Evolutionary conservation across 2,888 invertebrate genomes (phyloP).

Genomic region (Zele albiditarsus): DNA sequence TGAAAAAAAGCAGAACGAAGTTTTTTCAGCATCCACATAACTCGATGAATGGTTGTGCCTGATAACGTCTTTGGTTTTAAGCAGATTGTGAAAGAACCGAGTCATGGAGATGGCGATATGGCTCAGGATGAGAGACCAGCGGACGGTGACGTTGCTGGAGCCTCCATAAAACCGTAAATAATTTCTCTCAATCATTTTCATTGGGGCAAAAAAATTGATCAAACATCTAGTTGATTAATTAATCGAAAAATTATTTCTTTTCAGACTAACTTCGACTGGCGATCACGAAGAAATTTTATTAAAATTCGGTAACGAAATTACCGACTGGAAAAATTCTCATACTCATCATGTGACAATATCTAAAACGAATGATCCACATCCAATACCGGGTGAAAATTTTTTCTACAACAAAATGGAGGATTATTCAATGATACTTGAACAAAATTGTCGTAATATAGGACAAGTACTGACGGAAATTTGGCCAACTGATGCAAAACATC

Average conservation of each 20-base stretch:
- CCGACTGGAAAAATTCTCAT: conserved; percentile 56
- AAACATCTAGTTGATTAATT: neutral
- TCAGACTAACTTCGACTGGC: neutral
- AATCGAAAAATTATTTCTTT: neutral
- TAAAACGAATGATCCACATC: conserved; percentile 56
- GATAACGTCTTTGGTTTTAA: conserved; percentile 49
- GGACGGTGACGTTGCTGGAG: conserved; percentile 41
- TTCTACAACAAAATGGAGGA: conserved; percentile 13
- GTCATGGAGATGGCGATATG: conserved; percentile 50
- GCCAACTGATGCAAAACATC: conserved; percentile 27
- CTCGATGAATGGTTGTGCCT: conserved; percentile 14
- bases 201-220: neutral
- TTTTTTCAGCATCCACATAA: conserved; percentile 22
- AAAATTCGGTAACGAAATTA: conserved; percentile 54
- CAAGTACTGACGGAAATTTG: conserved; percentile 18
- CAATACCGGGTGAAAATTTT: conserved; percentile 51
- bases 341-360: conserved; percentile 45
- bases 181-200: neutral
- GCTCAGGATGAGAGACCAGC: neutral
- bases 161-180: neutral
- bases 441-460: conserved; percentile 15
- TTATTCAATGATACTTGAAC: neutral
- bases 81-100: conserved; percentile 58
- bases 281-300: conserved; percentile 48
- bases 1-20: conserved; percentile 11